These are phyloP conservation scores for Oreochromis mossambicus DNA, from an alignment of 2,797 vertebrate species.

Conservation along the genomic window DNA sequence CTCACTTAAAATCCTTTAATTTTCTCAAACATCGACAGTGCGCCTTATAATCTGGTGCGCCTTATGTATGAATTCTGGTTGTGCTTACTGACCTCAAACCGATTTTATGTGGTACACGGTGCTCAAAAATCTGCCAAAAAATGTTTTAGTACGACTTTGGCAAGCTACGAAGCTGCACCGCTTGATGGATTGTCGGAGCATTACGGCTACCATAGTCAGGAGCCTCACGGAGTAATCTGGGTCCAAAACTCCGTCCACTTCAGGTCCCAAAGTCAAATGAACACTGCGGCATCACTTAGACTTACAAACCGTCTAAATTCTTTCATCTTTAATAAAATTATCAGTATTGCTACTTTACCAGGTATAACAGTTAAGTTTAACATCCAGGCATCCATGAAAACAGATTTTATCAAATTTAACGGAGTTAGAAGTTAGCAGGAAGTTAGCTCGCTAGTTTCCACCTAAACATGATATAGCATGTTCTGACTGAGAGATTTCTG, in stretches of 20 bases:
- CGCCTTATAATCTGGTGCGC: accelerated
- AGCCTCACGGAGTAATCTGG: not conserved
- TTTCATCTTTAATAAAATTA: not conserved
- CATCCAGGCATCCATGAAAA: not conserved
- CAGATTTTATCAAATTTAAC: not conserved
- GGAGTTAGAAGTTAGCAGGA: not conserved
- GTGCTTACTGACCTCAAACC: not conserved
- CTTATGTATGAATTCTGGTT: not conserved
- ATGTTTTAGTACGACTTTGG: not conserved
- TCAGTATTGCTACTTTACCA: not conserved
- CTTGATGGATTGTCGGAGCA: not conserved
- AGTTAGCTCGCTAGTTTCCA: not conserved
- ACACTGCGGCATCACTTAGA: not conserved
- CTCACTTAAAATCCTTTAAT: not conserved
- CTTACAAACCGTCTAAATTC: not conserved
- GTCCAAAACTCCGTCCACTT: accelerated
- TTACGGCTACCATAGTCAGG: not conserved
- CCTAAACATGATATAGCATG: not conserved
- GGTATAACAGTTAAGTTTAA: not conserved
- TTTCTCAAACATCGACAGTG: not conserved
- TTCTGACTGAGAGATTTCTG: not conserved
- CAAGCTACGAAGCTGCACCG: not conserved
- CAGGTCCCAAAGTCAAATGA: not conserved
- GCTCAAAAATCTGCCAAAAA: not conserved
- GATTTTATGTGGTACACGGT: not conserved